Conservation (phyloP, 2,888 invertebrate species). For the Galerucella nymphaeae region DNA sequence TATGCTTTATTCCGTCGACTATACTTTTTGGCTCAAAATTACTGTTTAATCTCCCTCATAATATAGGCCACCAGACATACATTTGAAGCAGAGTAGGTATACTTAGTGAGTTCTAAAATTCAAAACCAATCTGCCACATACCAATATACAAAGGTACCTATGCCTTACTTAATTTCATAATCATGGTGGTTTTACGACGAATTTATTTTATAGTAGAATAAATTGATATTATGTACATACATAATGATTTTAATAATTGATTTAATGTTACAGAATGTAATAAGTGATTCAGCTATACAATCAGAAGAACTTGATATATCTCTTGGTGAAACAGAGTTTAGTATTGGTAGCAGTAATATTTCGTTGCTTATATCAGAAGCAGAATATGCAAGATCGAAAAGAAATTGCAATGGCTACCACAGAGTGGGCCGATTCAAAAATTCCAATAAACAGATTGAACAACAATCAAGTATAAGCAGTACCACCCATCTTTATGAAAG, state of each 20-base stretch:
- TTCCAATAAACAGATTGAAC: neutral
- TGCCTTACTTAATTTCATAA: too few relatives aligned
- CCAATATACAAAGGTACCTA: too few relatives aligned
- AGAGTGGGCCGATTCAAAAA: constrained; percentile 7
- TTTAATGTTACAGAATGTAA: neutral
- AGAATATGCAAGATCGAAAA: constrained; percentile 12
- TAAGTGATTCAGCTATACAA: neutral
- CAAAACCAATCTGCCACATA: too few relatives aligned
- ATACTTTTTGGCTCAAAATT: too few relatives aligned
- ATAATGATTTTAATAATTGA: neutral
- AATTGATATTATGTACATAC: too few relatives aligned
- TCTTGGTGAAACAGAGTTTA: constrained; percentile 10
- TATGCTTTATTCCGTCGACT: neutral
- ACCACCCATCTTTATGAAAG: constrained; percentile 26
- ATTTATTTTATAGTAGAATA: too few relatives aligned
- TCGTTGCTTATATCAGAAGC: constrained; percentile 23
- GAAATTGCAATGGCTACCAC: constrained; percentile 23
- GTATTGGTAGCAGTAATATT: constrained; percentile 32
- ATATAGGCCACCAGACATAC: too few relatives aligned
- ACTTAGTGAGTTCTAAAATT: too few relatives aligned
- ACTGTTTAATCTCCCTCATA: too few relatives aligned
- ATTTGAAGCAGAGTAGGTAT: too few relatives aligned
- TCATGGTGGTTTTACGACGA: too few relatives aligned
- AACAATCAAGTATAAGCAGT: constrained; percentile 8
- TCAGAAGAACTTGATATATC: neutral